A percentile compares a stretch with the other conserved stretches of the same genome.
Conservation (phyloP, 2,797 vertebrate genomes). For the Podargus strigoides region DNA sequence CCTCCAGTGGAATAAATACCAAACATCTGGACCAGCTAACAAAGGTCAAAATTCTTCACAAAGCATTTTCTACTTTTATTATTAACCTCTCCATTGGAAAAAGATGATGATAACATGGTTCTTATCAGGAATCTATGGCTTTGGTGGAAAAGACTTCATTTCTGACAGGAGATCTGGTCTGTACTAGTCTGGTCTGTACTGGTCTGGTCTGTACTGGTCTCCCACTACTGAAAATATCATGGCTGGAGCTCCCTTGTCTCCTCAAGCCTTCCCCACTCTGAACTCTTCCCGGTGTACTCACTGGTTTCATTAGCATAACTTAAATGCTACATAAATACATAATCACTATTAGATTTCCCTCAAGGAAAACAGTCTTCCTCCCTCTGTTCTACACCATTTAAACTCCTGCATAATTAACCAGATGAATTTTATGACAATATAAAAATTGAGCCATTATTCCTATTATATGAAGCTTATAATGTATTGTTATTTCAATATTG, state of each 20-base stretch:
- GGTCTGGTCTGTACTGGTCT: rapidly evolving
- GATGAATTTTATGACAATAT: background rate
- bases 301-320: background rate
- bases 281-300: background rate
- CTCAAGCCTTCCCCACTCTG: background rate
- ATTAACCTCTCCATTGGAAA: background rate
- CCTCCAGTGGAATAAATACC: background rate
- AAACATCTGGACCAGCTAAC: background rate
- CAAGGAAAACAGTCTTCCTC: background rate
- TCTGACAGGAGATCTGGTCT: background rate
- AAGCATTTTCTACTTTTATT: background rate
- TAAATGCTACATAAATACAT: background rate
- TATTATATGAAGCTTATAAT: background rate
- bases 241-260: background rate
- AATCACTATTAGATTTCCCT: background rate
- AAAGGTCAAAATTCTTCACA: background rate
- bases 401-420: background rate
- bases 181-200: background rate
- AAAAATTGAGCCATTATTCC: background rate
- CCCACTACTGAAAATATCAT: background rate
- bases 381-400: background rate
- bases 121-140: rapidly evolving
- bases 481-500: background rate
- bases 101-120: background rate
- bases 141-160: too few species aligned